Percentiles rank a stretch among this genome's conserved stretches.
Evolutionary conservation across 37 sponge, comb jelly and placozoan species (phyloP).

Genomic region (Eunapius fragilis): DNA sequence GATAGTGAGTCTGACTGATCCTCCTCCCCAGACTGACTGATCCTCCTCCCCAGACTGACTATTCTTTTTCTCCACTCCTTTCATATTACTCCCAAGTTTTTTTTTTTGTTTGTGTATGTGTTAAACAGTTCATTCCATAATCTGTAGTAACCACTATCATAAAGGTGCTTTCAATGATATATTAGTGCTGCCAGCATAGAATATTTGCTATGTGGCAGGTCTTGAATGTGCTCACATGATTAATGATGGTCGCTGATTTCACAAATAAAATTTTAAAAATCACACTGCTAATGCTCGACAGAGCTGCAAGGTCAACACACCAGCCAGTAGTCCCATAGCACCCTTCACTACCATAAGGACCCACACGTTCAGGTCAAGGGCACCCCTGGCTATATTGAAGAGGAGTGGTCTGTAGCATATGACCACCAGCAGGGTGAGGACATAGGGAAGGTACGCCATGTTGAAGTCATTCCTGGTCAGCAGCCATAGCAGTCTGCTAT

Average conservation of each 20-base stretch:
- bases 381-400: slow-evolving; percentile 1
- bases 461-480: slow-evolving; percentile 84
- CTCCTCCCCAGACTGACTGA: not conserved
- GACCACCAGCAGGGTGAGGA: slow-evolving; percentile 51
- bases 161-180: no score
- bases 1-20: not conserved
- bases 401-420: slow-evolving; percentile 59
- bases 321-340: slow-evolving; percentile 15
- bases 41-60: not conserved
- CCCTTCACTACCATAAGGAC: slow-evolving; percentile 11
- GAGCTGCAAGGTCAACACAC: slow-evolving; percentile 28
- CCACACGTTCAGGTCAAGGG: slow-evolving; percentile 16
- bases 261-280: no score
- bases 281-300: slow-evolving; percentile 5
- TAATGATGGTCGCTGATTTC: no score
- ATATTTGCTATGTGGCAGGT: no score
- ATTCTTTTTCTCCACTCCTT: not conserved
- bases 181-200: no score
- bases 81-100: not conserved
- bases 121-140: no score
- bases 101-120: no score
- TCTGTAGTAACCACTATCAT: no score
- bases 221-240: no score
- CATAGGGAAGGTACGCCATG: slow-evolving; percentile 39
- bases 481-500: slow-evolving; percentile 79